Evolutionary conservation across 2,113 vertebrate species (phyloP).

Genomic region (Erythrocercus mccallii): DNA sequence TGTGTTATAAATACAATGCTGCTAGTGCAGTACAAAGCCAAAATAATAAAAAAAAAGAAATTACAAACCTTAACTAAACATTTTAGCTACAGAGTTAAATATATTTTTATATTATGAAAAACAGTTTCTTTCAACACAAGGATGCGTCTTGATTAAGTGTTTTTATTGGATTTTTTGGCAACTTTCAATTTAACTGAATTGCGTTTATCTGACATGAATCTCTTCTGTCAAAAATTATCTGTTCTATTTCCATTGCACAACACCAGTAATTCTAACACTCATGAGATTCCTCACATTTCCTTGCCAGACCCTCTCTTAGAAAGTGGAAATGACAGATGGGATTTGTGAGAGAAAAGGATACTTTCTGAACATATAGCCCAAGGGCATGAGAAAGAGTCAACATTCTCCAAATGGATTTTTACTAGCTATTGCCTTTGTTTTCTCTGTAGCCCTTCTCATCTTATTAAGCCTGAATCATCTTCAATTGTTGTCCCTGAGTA

Average conservation of each 20-base stretch:
- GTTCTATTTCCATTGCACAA: neutral
- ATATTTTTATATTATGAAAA: neutral
- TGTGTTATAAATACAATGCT: neutral
- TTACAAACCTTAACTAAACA: neutral
- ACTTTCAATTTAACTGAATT: neutral
- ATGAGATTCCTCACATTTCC: neutral
- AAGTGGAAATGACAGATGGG: constrained; percentile 36
- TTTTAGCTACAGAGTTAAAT: neutral
- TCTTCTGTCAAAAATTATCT: neutral
- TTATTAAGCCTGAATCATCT: neutral
- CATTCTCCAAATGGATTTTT: neutral
- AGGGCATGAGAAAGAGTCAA: constrained; percentile 3
- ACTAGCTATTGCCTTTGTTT: neutral
- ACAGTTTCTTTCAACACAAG: neutral
- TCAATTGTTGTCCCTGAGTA: neutral
- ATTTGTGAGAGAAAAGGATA: constrained; percentile 12
- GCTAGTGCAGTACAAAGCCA: neutral
- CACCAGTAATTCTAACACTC: neutral
- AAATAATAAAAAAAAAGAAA: neutral
- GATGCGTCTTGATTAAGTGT: neutral
- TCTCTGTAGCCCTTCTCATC: neutral
- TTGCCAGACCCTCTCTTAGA: constrained; percentile 2
- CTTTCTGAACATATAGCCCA: neutral
- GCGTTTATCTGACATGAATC: neutral
- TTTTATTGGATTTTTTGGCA: neutral